Evolutionary conservation across 2,113 vertebrate genomes (phyloP).

Genomic region (Bufo bufo): DNA sequence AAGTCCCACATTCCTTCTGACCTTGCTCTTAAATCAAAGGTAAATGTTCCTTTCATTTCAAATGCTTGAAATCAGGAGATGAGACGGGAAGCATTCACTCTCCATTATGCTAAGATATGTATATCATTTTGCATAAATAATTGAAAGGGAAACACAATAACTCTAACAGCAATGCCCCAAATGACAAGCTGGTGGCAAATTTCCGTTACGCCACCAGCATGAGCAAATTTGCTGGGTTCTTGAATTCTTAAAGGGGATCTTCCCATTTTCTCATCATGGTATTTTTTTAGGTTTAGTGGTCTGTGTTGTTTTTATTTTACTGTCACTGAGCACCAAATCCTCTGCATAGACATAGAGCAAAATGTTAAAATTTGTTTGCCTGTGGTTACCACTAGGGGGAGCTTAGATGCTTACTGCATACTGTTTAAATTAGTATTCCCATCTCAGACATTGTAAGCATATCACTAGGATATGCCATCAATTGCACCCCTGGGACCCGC

Average conservation of each 20-base stretch:
- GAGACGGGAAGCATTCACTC: background rate
- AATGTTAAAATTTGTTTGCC: too few species aligned
- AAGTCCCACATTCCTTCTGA: conserved; percentile 66
- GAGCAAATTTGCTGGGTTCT: background rate
- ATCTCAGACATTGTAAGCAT: too few species aligned
- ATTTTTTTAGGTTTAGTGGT: too few species aligned
- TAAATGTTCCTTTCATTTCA: conserved; percentile 64
- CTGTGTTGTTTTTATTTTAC: too few species aligned
- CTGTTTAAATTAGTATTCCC: too few species aligned
- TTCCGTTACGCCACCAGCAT: background rate
- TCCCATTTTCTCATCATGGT: background rate
- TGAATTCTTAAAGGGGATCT: background rate
- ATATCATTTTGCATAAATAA: conserved; percentile 27
- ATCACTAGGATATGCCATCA: too few species aligned
- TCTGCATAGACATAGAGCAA: too few species aligned
- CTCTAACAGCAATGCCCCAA: too few species aligned
- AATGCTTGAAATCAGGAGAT: conserved; percentile 1
- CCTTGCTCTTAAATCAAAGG: conserved; percentile 72
- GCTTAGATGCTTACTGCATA: too few species aligned
- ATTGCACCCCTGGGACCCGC: too few species aligned
- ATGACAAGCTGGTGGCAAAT: background rate
- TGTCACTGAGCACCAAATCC: too few species aligned
- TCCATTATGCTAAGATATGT: conserved; percentile 20
- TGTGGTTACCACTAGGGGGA: too few species aligned
- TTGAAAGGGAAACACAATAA: background rate